Conservation (phyloP, 1,140 invertebrate genomes). For the Paraescarpia echinospica region DNA sequence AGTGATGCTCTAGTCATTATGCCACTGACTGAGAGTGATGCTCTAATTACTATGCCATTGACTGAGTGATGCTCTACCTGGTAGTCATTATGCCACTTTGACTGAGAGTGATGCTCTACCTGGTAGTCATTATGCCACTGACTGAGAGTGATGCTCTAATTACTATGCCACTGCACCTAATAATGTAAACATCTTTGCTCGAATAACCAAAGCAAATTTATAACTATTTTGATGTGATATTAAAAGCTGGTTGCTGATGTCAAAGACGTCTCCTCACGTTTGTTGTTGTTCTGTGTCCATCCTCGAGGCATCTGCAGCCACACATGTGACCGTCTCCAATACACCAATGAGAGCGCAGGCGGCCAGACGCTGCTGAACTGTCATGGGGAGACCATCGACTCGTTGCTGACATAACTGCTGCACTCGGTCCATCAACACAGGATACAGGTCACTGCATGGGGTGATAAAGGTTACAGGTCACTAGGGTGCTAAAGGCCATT, state of each 20-base stretch:
- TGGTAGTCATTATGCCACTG: no score
- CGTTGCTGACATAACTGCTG: constrained; percentile 19
- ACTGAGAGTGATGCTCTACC: no score
- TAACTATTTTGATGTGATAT: background rate
- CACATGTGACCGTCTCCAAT: constrained; percentile 41
- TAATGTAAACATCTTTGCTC: no score
- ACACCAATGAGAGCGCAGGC: constrained; percentile 42
- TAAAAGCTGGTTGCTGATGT: background rate
- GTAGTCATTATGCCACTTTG: no score
- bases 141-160: no score
- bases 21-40: no score
- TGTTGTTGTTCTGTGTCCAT: background rate
- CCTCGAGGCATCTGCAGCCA: constrained; percentile 24
- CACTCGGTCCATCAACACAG: constrained; percentile 49
- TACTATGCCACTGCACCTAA: no score
- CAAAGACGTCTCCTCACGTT: background rate
- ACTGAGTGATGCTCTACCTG: no score
- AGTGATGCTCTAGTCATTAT: no score
- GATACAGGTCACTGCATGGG: constrained; percentile 48
- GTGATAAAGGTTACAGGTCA: background rate
- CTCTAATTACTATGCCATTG: no score
- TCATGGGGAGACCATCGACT: background rate
- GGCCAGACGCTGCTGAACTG: background rate
- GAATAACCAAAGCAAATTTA: no score
- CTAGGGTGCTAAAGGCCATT: background rate